A percentile compares a stretch with the other conserved stretches of the same genome.
Conservation (phyloP, 2,113 vertebrate species). For the Brienomyrus longianalis region DNA sequence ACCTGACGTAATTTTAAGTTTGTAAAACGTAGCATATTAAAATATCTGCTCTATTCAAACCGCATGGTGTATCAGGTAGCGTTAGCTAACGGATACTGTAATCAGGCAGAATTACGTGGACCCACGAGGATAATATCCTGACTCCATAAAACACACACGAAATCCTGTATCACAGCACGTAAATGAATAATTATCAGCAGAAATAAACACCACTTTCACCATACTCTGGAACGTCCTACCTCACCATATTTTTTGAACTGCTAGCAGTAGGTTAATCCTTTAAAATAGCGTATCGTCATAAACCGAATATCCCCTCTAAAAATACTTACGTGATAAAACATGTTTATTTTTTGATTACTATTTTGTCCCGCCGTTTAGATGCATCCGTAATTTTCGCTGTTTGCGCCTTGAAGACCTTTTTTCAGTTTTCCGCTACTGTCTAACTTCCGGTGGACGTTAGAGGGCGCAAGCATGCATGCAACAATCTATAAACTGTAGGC, state of each 20-base stretch:
- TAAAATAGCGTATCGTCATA: not conserved
- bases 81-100: not conserved
- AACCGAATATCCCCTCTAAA: not conserved
- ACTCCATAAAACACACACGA: not conserved
- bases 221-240: not conserved
- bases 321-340: slow-evolving; percentile 42
- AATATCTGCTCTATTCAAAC: not conserved
- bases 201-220: not conserved
- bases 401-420: not conserved
- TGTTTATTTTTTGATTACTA: not conserved
- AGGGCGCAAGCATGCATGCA: no score
- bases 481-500: not conserved
- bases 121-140: not conserved
- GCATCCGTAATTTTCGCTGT: not conserved
- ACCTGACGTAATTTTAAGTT: not conserved
- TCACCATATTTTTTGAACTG: not conserved
- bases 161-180: not conserved
- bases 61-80: not conserved
- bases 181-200: not conserved
- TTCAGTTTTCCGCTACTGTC: not conserved
- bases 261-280: not conserved
- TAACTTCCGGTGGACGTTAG: not conserved
- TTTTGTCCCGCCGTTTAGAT: not conserved
- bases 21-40: not conserved
- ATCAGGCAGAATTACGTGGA: not conserved